Conservation (phyloP, 2,888 invertebrate genomes). For the Molorchus minor region DNA sequence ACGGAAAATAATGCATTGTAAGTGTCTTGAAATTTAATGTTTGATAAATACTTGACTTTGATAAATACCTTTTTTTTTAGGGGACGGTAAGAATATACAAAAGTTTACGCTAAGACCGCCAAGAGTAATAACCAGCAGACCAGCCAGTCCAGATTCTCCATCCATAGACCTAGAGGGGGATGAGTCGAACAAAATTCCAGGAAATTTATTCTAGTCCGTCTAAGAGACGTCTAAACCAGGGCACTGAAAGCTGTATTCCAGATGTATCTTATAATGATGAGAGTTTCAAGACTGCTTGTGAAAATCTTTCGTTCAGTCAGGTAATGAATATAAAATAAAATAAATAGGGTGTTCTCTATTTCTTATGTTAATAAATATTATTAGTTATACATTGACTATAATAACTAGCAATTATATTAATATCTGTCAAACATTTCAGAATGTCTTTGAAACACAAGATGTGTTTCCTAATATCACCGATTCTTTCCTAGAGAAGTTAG, state of each 20-base stretch:
- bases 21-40: conserved; percentile 22
- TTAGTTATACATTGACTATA: no score
- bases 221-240: conserved; percentile 1
- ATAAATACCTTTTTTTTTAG: conserved; percentile 23
- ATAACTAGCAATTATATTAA: no score
- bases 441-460: conserved; percentile 31
- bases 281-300: conserved; percentile 1
- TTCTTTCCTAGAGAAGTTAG: conserved; percentile 42
- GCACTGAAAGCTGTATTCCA: not conserved
- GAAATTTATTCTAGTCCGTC: not conserved
- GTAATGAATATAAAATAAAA: not conserved
- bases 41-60: not conserved
- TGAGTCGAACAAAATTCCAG: not conserved
- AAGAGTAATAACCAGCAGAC: conserved; percentile 25
- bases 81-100: conserved; percentile 36
- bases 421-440: no score
- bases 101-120: conserved; percentile 38
- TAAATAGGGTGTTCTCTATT: not conserved
- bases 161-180: conserved; percentile 24
- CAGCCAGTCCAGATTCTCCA: conserved; percentile 40
- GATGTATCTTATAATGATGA: conserved; percentile 3
- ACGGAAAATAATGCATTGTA: conserved; percentile 15
- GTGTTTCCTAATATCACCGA: conserved; percentile 40
- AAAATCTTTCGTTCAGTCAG: conserved; percentile 13
- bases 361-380: no score